Base-by-base conservation (phyloP, 2,888 invertebrate genomes). In the Drosophila formosana region DNA sequence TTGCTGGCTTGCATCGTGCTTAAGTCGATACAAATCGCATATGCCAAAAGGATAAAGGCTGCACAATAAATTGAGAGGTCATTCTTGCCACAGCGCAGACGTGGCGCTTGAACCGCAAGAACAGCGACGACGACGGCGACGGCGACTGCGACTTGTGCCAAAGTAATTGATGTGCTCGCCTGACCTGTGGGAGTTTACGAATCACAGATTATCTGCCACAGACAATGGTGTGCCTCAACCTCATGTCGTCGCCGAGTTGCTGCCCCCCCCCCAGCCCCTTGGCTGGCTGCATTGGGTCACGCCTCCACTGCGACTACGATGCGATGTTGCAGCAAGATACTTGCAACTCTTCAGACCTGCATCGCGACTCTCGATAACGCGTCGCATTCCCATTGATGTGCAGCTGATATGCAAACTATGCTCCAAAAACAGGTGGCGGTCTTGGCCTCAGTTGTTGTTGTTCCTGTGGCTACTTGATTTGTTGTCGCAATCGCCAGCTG, bases 91-190 rank as follows among this genome's bases (percentile, higher is more conserved):
- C 78, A 58, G 55, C 75, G 41, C 77, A 61, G 65, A 66, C 55
- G 64, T 68, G 72, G 78, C 78, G 72, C 75, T 76, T 72, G 61
- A 4, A 41, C 37, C 23, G 30, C 49, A 37, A 18, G 32, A 45
- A 49, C 30, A 4, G 9, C 41, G 18, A 34, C n/a, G n/a, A n/a
- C n/a, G n/a, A n/a, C 47, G 25, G 0, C 11, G 34, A 51, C 65
- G 50, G 66, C 58, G 62, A 62, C 76, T 63, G 65, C 82, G 81
- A 84, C 87, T 89, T 90, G 90, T 89, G 90, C 91, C 90, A 90
- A 90, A 88, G 88, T 90, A 90, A 90, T 90, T 90, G 91, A 90
- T 90, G 90, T 89, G 91, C 86, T 87, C 86, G 89, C 79, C 90
- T 90, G 90, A 90, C 90, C 90, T 90, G 90, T 89, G 85, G 90